phyloP scores from a whole-genome alignment of 2,888 invertebrate genomes.

The Agonopterix alstromeriana region DNA sequence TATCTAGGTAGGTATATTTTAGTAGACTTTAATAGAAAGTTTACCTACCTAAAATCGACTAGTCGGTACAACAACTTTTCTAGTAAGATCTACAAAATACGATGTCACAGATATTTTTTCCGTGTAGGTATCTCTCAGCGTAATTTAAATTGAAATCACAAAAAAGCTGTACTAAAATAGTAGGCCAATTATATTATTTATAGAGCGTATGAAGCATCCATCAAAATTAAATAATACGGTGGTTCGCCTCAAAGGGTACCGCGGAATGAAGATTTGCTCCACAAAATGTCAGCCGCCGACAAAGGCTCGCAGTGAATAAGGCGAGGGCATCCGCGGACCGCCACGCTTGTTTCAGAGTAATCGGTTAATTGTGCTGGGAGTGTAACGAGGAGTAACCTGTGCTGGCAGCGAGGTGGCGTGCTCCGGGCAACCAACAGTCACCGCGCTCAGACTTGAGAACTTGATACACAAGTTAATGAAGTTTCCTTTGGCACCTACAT shows the following conservation, averaged over 20 bases:
- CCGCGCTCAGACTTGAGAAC: no score
- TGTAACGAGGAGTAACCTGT: conserved; percentile 18
- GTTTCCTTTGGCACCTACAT: no score
- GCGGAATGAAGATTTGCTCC: conserved; percentile 72
- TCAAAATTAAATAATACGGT: conserved; percentile 64
- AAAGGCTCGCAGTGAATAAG: conserved; percentile 35
- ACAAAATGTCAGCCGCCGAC: conserved; percentile 73
- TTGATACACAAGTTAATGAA: no score
- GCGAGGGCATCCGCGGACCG: conserved; percentile 41
- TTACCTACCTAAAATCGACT: no score
- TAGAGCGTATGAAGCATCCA: conserved; percentile 37
- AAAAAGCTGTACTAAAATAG: conserved; percentile 6
- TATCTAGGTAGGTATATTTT: no score
- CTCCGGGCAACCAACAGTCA: no score
- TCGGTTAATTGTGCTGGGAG: conserved; percentile 57
- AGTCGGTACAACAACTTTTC: no score
- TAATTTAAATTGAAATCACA: neutral
- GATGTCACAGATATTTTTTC: no score
- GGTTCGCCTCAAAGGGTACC: conserved; percentile 55
- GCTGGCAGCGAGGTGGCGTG: no score
- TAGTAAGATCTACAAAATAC: no score
- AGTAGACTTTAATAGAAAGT: no score
- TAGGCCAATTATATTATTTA: conserved; percentile 29
- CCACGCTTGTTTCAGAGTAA: conserved; percentile 56
- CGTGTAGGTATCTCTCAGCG: no score